These are phyloP conservation scores for Menura novaehollandiae DNA, from an alignment of 2,113 vertebrate species.

Conservation along the genomic window DNA sequence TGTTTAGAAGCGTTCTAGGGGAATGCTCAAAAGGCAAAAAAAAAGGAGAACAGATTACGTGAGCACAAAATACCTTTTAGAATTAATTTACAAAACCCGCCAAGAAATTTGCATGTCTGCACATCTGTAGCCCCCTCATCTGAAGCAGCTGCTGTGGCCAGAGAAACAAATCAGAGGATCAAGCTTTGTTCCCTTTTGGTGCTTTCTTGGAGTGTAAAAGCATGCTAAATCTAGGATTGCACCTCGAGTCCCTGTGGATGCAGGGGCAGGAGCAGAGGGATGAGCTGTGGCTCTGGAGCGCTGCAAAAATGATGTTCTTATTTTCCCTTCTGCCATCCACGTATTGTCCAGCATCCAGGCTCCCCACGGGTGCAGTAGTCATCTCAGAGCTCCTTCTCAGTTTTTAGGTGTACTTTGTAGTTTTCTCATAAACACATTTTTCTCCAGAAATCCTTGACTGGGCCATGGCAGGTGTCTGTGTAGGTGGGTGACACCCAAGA, in stretches of 20 bases:
- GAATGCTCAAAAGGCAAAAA: not conserved
- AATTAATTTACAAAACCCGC: not conserved
- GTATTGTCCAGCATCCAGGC: not conserved
- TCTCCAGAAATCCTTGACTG: not conserved
- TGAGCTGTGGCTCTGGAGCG: not conserved
- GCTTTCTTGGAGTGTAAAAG: not conserved
- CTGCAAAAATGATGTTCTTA: not conserved
- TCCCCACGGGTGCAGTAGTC: not conserved
- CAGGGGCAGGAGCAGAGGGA: not conserved
- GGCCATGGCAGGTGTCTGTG: not conserved
- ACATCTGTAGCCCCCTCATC: not conserved
- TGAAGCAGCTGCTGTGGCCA: not conserved
- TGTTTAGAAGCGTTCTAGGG: constrained; percentile 14
- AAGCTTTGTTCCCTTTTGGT: not conserved
- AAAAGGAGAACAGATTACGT: not conserved
- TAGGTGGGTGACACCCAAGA: not conserved
- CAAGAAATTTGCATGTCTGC: not conserved
- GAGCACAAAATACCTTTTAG: not conserved
- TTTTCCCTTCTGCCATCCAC: not conserved
- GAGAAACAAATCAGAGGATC: not conserved
- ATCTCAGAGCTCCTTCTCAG: not conserved
- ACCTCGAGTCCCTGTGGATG: not conserved
- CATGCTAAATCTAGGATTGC: not conserved
- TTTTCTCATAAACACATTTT: not conserved
- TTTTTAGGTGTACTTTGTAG: not conserved